Evolutionary conservation across 23 tunicate species (phyloP).

Genomic region (Styela clava): DNA sequence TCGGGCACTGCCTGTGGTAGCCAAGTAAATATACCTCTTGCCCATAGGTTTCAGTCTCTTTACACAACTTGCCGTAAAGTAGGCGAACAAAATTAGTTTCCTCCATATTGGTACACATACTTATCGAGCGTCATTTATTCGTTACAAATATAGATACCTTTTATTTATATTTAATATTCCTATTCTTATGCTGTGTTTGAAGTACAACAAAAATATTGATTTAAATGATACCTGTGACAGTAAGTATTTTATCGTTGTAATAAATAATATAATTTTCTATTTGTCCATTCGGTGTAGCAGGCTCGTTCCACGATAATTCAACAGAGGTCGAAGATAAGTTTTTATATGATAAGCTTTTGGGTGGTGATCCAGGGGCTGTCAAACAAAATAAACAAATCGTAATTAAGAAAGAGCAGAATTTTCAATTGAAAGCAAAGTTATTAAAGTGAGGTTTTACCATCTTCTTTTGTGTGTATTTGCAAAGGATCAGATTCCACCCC

Average conservation of each 20-base stretch:
- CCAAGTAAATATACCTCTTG: too few species aligned
- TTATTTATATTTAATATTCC: too few species aligned
- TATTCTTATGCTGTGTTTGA: too few species aligned
- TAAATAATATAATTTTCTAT: constrained; percentile 30
- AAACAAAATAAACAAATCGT: neutral
- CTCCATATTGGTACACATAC: too few species aligned
- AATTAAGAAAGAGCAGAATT: neutral
- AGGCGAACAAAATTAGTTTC: too few species aligned
- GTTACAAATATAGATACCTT: too few species aligned
- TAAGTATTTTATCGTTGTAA: neutral
- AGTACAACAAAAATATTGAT: too few species aligned
- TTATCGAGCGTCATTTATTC: too few species aligned
- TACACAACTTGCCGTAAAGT: too few species aligned
- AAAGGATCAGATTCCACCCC: constrained; percentile 29
- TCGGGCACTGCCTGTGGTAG: too few species aligned
- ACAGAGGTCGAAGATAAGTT: constrained; percentile 52
- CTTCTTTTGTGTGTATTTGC: constrained; percentile 41
- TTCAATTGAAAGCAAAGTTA: neutral
- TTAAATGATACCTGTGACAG: neutral
- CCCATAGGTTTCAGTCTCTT: too few species aligned
- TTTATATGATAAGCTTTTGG: constrained; percentile 26
- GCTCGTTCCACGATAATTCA: constrained; percentile 47
- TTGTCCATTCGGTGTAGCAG: constrained; percentile 44
- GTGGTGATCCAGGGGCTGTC: constrained; percentile 52
- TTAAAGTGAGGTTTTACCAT: constrained; percentile 18